phyloP scores from a whole-genome alignment of 2,888 invertebrate species.

The Nemoura dubitans region DNA sequence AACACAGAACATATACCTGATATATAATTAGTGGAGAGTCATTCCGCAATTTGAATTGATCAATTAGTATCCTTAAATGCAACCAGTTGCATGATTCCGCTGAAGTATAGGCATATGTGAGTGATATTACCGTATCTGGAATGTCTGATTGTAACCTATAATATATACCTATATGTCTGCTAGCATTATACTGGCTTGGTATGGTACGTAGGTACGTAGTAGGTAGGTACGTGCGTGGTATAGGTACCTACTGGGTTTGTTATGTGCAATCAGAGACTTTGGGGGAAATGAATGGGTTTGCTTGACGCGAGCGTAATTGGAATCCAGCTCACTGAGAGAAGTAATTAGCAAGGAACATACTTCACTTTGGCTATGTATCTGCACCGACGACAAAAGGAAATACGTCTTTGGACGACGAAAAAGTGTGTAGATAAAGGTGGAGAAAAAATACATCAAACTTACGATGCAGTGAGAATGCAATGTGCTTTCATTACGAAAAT shows the following conservation, averaged over 20 bases:
- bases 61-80: neutral
- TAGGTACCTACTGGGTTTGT: neutral
- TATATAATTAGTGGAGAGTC: neutral
- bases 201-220: neutral
- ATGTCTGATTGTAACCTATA: neutral
- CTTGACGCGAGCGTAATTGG: slow-evolving; percentile 15
- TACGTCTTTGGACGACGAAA: neutral
- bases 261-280: neutral
- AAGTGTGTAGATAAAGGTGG: slow-evolving; percentile 1
- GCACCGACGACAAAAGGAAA: neutral
- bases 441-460: neutral
- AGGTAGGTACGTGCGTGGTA: neutral
- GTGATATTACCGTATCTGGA: neutral
- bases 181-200: neutral
- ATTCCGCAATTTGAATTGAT: neutral
- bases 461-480: neutral
- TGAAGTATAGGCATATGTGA: neutral
- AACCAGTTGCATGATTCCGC: neutral
- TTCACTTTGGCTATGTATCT: neutral
- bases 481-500: neutral
- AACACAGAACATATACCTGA: neutral
- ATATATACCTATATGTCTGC: too few species aligned
- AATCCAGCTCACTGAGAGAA: slow-evolving; percentile 3
- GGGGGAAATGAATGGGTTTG: neutral
- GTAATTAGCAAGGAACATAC: slow-evolving; percentile 10